Evolutionary conservation across 2,888 invertebrate genomes (phyloP).

Genomic region (Cephus rjabovi): DNA sequence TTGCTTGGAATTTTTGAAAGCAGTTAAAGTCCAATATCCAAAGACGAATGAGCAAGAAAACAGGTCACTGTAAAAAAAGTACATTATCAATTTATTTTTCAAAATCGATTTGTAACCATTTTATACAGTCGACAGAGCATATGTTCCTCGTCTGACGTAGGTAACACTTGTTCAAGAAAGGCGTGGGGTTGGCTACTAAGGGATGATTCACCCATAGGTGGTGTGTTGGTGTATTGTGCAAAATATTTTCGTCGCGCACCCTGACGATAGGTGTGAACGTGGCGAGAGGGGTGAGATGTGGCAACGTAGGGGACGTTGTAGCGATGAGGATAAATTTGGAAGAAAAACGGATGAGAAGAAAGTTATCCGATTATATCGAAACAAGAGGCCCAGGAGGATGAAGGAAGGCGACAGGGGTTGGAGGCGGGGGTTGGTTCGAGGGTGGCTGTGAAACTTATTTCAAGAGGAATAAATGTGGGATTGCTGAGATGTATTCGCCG

Average conservation of each 20-base stretch:
- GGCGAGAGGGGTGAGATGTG: not conserved
- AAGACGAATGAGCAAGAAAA: too few species aligned
- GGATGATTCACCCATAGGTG: not conserved
- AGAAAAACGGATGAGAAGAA: not conserved
- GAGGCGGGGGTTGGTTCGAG: not conserved
- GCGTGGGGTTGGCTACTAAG: not conserved
- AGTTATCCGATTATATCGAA: constrained; percentile 24
- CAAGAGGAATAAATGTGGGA: not conserved
- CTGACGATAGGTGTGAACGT: not conserved
- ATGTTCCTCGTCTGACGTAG: too few species aligned
- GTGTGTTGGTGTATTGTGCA: not conserved
- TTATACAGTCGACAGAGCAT: too few species aligned
- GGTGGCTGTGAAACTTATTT: not conserved
- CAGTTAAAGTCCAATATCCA: too few species aligned
- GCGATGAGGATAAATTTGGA: not conserved
- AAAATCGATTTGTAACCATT: too few species aligned
- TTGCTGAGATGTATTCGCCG: not conserved
- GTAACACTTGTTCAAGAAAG: not conserved
- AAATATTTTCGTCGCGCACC: not conserved
- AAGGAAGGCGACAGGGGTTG: not conserved
- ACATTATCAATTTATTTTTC: too few species aligned
- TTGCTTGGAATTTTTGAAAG: too few species aligned
- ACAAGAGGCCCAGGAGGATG: constrained; percentile 10
- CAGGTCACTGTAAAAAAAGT: too few species aligned
- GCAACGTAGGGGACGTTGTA: not conserved